Conservation (phyloP, 2,888 invertebrate genomes). For the Stomorhina lunata region DNA sequence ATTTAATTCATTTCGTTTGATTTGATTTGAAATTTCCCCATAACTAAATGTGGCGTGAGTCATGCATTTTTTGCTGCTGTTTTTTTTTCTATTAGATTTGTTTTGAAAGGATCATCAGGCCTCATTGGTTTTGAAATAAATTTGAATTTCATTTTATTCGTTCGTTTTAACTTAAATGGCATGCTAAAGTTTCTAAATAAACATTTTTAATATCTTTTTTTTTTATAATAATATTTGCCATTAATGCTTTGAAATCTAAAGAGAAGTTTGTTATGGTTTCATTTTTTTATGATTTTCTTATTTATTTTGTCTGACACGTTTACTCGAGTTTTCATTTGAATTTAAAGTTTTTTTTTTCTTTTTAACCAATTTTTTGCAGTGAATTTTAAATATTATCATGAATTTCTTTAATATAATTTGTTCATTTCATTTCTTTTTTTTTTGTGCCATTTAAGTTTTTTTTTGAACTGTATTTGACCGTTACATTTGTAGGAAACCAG, state of each 20-base stretch:
- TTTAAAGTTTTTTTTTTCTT: slow-evolving; percentile 14
- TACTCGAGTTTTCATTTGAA: slow-evolving; percentile 46
- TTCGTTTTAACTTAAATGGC: slow-evolving; percentile 7
- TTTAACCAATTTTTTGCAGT: slow-evolving; percentile 30
- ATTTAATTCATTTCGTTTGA: no score
- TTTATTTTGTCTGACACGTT: slow-evolving; percentile 49
- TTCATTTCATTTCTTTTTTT: neutral
- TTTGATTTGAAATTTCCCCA: slow-evolving; percentile 47
- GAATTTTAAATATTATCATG: slow-evolving; percentile 37
- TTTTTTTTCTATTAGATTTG: neutral
- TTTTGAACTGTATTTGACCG: slow-evolving; percentile 47
- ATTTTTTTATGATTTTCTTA: neutral
- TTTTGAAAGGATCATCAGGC: slow-evolving; percentile 54
- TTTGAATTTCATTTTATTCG: slow-evolving; percentile 12
- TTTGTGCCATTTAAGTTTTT: slow-evolving; percentile 2
- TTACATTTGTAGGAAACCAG: slow-evolving; percentile 44
- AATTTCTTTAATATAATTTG: slow-evolving; percentile 35
- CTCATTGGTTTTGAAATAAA: slow-evolving; percentile 41
- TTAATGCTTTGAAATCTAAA: slow-evolving; percentile 41
- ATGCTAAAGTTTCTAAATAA: neutral
- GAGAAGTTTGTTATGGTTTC: slow-evolving; percentile 26
- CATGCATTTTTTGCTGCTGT: slow-evolving; percentile 58
- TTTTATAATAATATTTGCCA: neutral
- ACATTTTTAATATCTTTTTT: no score
- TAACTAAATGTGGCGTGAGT: slow-evolving; percentile 59